Conservation (phyloP, 2,797 vertebrate species). For the Scomberomorus guttatus region DNA sequence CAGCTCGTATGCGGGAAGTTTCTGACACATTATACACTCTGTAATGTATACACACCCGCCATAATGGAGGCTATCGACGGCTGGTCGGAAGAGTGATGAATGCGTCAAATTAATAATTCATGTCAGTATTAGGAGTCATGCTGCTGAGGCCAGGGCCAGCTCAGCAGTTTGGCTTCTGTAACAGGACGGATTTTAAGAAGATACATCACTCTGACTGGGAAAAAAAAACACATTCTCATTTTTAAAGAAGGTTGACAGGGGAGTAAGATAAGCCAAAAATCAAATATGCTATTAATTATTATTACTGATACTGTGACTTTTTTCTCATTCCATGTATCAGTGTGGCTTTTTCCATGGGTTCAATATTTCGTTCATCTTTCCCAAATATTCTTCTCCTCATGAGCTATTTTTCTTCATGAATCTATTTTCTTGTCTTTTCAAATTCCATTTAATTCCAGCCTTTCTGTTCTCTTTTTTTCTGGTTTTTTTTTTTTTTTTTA, state of each 20-base stretch:
- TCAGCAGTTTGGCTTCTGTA: constrained; percentile 61
- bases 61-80: constrained; percentile 84
- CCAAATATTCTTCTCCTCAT: not conserved
- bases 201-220: not conserved
- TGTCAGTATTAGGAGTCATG: constrained; percentile 63
- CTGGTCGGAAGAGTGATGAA: constrained; percentile 81
- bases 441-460: not conserved
- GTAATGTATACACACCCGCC: constrained; percentile 84
- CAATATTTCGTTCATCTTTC: not conserved
- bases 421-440: not conserved
- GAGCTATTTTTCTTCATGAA: not conserved
- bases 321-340: not conserved
- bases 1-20: constrained; percentile 78
- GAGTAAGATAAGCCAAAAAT: not conserved
- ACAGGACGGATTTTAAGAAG: constrained; percentile 19
- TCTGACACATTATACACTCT: constrained; percentile 85
- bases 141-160: constrained; percentile 50
- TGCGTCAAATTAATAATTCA: constrained; percentile 85
- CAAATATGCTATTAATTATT: constrained; percentile 15
- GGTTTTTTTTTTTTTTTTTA: not conserved
- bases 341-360: not conserved
- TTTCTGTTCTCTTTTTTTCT: not conserved
- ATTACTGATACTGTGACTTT: not conserved
- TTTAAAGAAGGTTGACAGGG: not conserved
- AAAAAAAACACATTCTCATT: not conserved